Conservation (phyloP, 2,888 invertebrate species). For the Himalopsyche tibetana region DNA sequence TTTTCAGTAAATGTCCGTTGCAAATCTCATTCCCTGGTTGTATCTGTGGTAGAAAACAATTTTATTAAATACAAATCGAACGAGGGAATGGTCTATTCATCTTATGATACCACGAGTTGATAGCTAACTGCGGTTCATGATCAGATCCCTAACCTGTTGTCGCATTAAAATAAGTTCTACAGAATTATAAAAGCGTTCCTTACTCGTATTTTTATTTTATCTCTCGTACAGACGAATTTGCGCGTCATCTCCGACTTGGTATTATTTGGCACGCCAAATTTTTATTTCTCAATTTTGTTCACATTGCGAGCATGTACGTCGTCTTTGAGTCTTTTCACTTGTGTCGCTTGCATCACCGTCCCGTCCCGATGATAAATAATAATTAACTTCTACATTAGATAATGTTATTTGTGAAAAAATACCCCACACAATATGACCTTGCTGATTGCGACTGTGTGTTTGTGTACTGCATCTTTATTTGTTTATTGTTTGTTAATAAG, state of each 20-base stretch:
- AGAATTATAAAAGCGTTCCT: background rate
- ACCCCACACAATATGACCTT: background rate
- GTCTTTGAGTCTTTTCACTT: background rate
- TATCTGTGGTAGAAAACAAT: no score
- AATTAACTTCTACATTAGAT: background rate
- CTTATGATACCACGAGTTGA: no score
- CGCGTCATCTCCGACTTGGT: slow-evolving; percentile 1
- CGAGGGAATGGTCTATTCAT: no score
- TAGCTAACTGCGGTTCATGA: no score
- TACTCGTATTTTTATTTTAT: background rate
- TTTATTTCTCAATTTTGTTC: slow-evolving; percentile 26
- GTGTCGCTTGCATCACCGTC: background rate
- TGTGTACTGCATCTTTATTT: no score
- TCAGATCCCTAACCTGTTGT: no score
- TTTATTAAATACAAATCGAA: no score
- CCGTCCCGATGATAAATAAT: background rate
- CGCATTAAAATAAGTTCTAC: no score
- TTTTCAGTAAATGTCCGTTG: no score
- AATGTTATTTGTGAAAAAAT: background rate
- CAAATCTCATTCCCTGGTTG: no score
- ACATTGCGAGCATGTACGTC: background rate
- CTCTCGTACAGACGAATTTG: background rate
- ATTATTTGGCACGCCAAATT: slow-evolving; percentile 9
- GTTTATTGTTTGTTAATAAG: no score
- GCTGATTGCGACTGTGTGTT: background rate